These are phyloP conservation scores for Archocentrus centrarchus DNA, from an alignment of 2,113 vertebrate species.

Conservation along the genomic window DNA sequence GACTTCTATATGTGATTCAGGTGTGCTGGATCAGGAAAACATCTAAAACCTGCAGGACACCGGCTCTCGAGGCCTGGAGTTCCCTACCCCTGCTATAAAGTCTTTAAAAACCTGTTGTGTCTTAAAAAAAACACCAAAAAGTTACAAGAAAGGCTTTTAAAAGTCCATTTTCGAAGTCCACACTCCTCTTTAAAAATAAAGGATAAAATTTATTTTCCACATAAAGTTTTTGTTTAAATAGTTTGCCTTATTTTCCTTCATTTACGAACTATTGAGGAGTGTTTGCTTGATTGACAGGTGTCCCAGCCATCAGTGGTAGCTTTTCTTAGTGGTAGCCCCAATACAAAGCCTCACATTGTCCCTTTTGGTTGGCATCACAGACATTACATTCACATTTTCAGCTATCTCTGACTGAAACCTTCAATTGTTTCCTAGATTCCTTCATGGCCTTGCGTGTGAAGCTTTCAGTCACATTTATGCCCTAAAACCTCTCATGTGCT, in stretches of 20 bases:
- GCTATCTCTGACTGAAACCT: neutral
- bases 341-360: neutral
- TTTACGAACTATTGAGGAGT: neutral
- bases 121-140: neutral
- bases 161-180: conserved; percentile 8
- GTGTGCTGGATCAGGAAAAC: too few species aligned
- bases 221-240: neutral
- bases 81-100: too few species aligned
- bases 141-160: neutral
- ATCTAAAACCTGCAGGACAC: too few species aligned
- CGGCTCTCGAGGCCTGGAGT: too few species aligned
- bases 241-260: neutral
- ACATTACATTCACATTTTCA: conserved; percentile 17
- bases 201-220: neutral
- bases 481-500: conserved; percentile 65
- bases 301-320: neutral
- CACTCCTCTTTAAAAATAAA: neutral
- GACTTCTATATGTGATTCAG: too few species aligned
- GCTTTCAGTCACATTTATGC: conserved; percentile 48
- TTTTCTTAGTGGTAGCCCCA: neutral
- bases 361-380: neutral
- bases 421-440: neutral
- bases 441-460: neutral
- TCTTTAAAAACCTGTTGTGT: conserved; percentile 1
- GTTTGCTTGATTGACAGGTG: neutral